Percentiles rank a stretch among this genome's conserved stretches.
phyloP scores from a whole-genome alignment of 2,113 vertebrate genomes.

The Zosterops pallidus region DNA sequence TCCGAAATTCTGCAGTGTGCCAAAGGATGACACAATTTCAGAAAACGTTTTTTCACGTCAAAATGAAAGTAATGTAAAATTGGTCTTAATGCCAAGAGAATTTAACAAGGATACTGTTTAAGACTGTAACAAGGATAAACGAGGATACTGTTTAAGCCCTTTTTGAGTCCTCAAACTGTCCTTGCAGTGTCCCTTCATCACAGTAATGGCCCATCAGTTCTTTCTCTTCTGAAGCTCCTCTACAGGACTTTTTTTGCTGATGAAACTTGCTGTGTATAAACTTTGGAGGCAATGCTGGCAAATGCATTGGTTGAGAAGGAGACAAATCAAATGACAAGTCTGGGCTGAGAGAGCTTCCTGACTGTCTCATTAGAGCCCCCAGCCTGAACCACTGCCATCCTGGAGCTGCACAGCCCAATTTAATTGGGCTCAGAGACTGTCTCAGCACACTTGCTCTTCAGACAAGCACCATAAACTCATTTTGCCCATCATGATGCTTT shows the following conservation, averaged over 20 bases:
- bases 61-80: not conserved
- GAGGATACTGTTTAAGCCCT: not conserved
- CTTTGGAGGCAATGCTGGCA: not conserved
- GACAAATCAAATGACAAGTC: slow-evolving; percentile 3
- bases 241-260: not conserved
- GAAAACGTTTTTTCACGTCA: not conserved
- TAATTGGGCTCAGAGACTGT: slow-evolving; percentile 62
- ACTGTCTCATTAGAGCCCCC: slow-evolving; percentile 59
- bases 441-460: slow-evolving; percentile 51
- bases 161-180: not conserved
- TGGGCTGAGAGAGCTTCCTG: not conserved
- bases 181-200: not conserved
- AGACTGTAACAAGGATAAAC: not conserved
- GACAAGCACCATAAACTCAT: slow-evolving; percentile 65
- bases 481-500: slow-evolving; percentile 49
- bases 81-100: not conserved
- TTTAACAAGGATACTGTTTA: not conserved
- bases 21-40: not conserved
- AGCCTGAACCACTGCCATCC: not conserved
- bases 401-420: slow-evolving; percentile 44
- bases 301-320: not conserved
- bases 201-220: not conserved
- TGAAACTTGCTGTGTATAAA: not conserved
- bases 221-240: not conserved
- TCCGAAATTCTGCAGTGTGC: not conserved